Conservation (phyloP, 2,113 vertebrate species). For the Gallinago jamesoni region DNA sequence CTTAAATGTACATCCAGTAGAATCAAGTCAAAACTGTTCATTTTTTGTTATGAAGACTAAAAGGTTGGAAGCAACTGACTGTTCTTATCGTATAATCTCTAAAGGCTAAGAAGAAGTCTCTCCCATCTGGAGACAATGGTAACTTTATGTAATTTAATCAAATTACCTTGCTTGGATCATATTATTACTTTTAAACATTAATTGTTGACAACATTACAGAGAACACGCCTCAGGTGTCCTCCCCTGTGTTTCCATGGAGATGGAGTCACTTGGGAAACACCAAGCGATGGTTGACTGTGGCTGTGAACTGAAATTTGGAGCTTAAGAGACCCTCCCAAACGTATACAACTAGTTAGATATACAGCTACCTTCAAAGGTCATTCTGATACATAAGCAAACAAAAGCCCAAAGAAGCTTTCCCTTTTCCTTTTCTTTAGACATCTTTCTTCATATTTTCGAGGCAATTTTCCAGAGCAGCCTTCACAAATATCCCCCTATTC, state of each 20-base stretch:
- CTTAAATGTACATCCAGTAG: not conserved
- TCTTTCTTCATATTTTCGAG: not conserved
- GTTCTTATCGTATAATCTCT: not conserved
- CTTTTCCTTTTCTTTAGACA: not conserved
- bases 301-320: not conserved
- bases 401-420: not conserved
- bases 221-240: rapidly evolving
- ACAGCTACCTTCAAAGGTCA: not conserved
- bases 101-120: not conserved
- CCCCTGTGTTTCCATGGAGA: not conserved
- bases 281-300: not conserved
- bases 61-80: not conserved
- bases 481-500: not conserved
- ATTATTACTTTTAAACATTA: not conserved
- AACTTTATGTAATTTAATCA: not conserved
- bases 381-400: not conserved
- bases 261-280: not conserved
- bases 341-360: not conserved
- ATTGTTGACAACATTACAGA: not conserved
- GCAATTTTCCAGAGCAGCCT: not conserved
- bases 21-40: not conserved
- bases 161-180: not conserved
- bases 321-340: not conserved
- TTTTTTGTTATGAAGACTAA: not conserved
- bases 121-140: not conserved